These are phyloP conservation scores for Nephrotoma appendiculata DNA, from an alignment of 2,888 invertebrate species.

Conservation along the genomic window DNA sequence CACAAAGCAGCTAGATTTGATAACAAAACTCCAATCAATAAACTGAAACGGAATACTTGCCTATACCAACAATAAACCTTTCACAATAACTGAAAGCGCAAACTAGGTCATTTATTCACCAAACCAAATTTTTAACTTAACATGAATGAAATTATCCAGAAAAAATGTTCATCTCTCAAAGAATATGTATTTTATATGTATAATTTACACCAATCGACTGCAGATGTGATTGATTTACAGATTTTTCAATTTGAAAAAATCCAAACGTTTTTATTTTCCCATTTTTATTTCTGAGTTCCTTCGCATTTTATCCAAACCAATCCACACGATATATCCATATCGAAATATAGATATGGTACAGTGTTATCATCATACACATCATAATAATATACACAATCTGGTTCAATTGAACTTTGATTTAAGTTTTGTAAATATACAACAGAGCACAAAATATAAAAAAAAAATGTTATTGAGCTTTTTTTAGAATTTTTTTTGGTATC, in stretches of 20 bases:
- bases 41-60: too few species aligned
- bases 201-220: not conserved
- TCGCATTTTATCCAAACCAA: not conserved
- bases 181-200: not conserved
- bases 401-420: not conserved
- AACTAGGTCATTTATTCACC: too few species aligned
- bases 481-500: not conserved
- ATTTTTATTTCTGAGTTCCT: not conserved
- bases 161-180: not conserved
- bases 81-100: too few species aligned
- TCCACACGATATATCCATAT: not conserved
- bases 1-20: too few species aligned
- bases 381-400: not conserved
- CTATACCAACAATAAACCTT: too few species aligned
- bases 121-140: not conserved
- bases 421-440: not conserved
- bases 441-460: not conserved
- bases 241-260: not conserved
- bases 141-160: not conserved
- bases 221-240: not conserved
- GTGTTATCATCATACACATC: not conserved
- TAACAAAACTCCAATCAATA: too few species aligned
- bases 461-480: not conserved
- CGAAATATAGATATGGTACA: not conserved
- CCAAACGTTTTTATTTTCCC: not conserved